Evolutionary conservation across 1,140 invertebrate species (phyloP), one percentile per base, ranked within the genome.

Genomic region (Drosophila elegans): DNA sequence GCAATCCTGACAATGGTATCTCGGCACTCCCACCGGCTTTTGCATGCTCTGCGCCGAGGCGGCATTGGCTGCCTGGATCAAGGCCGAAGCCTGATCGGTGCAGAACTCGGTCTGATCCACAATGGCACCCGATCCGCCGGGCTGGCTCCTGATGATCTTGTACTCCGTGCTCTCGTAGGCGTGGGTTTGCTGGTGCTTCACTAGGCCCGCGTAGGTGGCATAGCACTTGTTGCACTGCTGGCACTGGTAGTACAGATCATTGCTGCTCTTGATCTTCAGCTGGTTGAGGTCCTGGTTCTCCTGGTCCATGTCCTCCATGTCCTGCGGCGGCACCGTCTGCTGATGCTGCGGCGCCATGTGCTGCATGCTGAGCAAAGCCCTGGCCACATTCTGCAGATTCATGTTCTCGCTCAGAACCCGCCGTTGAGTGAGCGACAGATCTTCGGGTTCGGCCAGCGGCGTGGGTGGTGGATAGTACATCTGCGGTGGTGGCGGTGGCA

Each of bases 171-270:
- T 90, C 13, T 93, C 94, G 34, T 95, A 95, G 91, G 98, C 99
- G 83, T 99, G 98, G 90, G 98, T 98, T 91, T 99, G 98, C 77
- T 97, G 96, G 91, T 99, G 98, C 93, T 99, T 99, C 0, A 97
- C 96, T 0, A 99, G 94, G 0, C 98, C 98, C 11, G 97, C 98
- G 82, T 97, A 97, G 0, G 98, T 99, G 1, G 98, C 98, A 93
- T 99, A 99, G 13, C 97, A 98, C 93, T 99, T 99, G 39, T 96
- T 96, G 93, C 98, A 99, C 71, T 90, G 90, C 64, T 91, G 89
- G 45, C 91, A 92, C 60, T 92, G 91, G 63, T 92, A 92, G 62
- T 92, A 92, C 12, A 90, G 73, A 75, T 92, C 91, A 45, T 92
- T 88, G 78, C 73, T 88, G 60, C 75, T 84, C 63, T 91, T 92